Base-by-base conservation (phyloP, 2,888 invertebrate genomes). In the Drosophila sordidula region DNA sequence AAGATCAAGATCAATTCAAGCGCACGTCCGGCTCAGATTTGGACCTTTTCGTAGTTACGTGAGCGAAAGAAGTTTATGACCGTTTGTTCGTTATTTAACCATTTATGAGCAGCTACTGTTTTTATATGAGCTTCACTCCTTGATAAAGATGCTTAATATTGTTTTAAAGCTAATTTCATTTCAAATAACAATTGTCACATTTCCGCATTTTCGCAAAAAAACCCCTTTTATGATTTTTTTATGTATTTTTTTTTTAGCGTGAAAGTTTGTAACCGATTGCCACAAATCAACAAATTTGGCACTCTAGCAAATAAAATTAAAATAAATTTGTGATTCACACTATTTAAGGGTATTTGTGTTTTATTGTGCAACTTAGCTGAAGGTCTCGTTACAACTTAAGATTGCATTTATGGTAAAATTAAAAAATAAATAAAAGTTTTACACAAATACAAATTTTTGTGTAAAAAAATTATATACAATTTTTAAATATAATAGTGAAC, bases 41-140 rank as follows among this genome's bases (percentile, higher is more conserved):
- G 47, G 44, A 55, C 72, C 55, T 73, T 57, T 64, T 22, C 36
- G n/a, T n/a, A 39, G 32, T 39, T 44, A n/a, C 22, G 16, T 44
- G 26, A 44, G n/a, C 14, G 1, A n/a, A 12, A 25, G 46, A 42
- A 49, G 41, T 78, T 87, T 75, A 76, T 58, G 67, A 63, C 51
- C 67, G 67, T 68, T 80, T 84, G 41, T 62, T 72, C 69, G 46
- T 64, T 74, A 63, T 57, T 49, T 47, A 65, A 66, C 62, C 41
- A 66, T 85, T 80, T 75, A 64, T 65, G 64, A 50, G 29, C 44
- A 44, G 67, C 87, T 87, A 57, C 81, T 67, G 74, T 61, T 61
- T 69, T 65, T 62, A 38, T 18, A 18, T 14, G 12, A 32, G 25
- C 4, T 22, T 42, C 29, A 16, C 44, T 73, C 87, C 68, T 78